phyloP scores from a whole-genome alignment of 2,113 vertebrate species.

The Saguinus midas region DNA sequence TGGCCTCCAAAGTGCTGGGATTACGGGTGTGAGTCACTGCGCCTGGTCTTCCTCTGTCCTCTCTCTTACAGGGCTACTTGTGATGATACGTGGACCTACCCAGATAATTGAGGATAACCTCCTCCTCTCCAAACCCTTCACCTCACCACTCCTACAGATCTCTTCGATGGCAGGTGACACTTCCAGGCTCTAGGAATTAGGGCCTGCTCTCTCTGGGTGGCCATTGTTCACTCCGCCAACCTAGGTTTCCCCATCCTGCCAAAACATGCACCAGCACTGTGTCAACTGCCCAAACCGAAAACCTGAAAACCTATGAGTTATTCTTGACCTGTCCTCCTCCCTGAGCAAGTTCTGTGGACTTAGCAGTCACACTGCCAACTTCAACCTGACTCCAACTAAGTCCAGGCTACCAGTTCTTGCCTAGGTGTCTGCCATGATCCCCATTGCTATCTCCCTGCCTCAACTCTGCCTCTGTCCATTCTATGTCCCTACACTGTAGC shows the following conservation, averaged over 20 bases:
- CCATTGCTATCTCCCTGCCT: not conserved
- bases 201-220: not conserved
- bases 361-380: not conserved
- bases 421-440: not conserved
- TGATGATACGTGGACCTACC: not conserved
- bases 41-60: not conserved
- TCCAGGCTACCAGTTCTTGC: not conserved
- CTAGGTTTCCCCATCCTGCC: not conserved
- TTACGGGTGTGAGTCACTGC: too few species aligned
- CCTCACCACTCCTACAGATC: not conserved
- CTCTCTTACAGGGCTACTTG: not conserved
- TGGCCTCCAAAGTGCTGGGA: too few species aligned
- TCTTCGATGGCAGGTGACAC: not conserved
- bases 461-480: not conserved
- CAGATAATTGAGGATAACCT: not conserved
- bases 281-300: too few species aligned
- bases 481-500: not conserved
- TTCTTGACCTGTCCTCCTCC: not conserved
- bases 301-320: not conserved
- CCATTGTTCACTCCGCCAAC: not conserved
- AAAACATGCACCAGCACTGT: not conserved
- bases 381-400: not conserved
- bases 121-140: not conserved
- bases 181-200: not conserved
- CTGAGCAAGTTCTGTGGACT: not conserved